phyloP scores from a whole-genome alignment of 2,113 vertebrate genomes.

The Oncorhynchus masou region DNA sequence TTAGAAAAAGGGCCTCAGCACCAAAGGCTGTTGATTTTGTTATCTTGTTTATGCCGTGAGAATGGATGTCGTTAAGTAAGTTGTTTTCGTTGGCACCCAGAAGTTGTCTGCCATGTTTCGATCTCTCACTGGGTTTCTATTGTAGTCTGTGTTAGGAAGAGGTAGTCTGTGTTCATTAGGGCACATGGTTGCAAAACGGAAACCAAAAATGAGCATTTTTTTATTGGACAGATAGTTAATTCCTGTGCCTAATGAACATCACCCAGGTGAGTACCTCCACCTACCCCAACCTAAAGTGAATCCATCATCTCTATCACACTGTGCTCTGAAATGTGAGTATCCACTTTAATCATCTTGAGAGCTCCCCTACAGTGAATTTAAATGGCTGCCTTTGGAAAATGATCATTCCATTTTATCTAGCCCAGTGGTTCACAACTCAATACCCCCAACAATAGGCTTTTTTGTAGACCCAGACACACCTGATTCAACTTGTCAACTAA shows the following conservation, averaged over 20 bases:
- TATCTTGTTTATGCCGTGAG: not conserved
- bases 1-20: not conserved
- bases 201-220: no score
- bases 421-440: no score
- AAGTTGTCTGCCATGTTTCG: no score
- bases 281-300: slow-evolving; percentile 21
- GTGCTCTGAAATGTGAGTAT: slow-evolving; percentile 22
- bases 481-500: no score
- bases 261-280: not conserved
- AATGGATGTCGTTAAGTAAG: no score
- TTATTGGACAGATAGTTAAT: not conserved
- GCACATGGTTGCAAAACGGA: not conserved
- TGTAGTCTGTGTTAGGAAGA: no score
- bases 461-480: no score
- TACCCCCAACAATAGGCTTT: no score
- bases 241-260: not conserved
- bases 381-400: slow-evolving; percentile 23
- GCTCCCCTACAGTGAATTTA: slow-evolving; percentile 21
- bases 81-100: no score
- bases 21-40: not conserved
- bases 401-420: not conserved
- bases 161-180: no score
- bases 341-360: slow-evolving; percentile 1
- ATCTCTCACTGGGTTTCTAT: no score
- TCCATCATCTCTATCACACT: slow-evolving; percentile 29